A percentile compares a stretch with the other conserved stretches of the same genome.
Conservation (phyloP, 2,888 invertebrate genomes). For the Formica aserva region DNA sequence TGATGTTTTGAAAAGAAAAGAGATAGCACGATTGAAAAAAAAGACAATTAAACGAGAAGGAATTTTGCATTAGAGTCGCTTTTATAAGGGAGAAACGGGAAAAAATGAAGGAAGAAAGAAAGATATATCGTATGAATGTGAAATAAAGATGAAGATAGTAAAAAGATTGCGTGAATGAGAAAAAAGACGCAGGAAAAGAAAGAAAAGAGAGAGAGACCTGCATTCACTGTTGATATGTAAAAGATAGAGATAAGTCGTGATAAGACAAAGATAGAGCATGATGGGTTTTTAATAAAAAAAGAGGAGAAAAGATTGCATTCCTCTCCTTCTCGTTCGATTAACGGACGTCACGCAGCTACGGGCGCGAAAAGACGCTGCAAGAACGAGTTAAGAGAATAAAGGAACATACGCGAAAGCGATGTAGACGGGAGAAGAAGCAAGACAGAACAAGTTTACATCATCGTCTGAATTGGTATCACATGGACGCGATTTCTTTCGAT, state of each 20-base stretch:
- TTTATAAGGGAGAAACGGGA: constrained; percentile 19
- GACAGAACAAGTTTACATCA: constrained; percentile 76
- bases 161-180: not conserved
- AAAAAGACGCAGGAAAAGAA: not conserved
- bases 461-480: constrained; percentile 74
- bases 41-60: not conserved
- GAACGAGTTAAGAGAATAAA: constrained; percentile 36
- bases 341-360: constrained; percentile 22
- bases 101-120: constrained; percentile 4
- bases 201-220: not conserved
- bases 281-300: not conserved
- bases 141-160: constrained; percentile 22
- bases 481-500: not conserved
- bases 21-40: not conserved
- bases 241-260: constrained; percentile 35
- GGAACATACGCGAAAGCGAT: constrained; percentile 30
- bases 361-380: constrained; percentile 62
- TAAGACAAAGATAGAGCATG: constrained; percentile 4
- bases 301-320: constrained; percentile 10
- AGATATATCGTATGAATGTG: not conserved
- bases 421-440: constrained; percentile 45
- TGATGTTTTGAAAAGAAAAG: not conserved
- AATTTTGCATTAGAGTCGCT: constrained; percentile 31
- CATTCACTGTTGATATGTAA: constrained; percentile 25
- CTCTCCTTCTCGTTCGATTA: constrained; percentile 46